These are phyloP conservation scores for Syngnathus floridae DNA, from an alignment of 2,113 vertebrate genomes.

Conservation along the genomic window DNA sequence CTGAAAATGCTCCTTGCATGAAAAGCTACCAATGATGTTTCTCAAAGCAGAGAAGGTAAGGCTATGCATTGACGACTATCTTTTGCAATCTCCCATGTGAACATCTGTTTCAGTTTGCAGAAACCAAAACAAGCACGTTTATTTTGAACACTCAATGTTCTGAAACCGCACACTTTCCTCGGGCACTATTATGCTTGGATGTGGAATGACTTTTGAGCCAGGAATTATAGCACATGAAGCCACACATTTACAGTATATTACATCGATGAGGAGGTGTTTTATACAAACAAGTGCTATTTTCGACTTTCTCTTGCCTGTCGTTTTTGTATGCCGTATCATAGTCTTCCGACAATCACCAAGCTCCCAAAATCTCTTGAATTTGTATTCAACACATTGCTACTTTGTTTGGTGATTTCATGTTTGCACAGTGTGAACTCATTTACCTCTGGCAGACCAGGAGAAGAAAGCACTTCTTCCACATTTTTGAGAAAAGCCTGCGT, in stretches of 20 bases:
- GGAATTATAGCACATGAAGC: conserved; percentile 16
- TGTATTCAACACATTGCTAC: conserved; percentile 12
- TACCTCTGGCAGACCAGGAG: conserved; percentile 64
- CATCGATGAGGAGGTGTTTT: background rate
- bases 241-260: conserved; percentile 11
- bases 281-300: background rate
- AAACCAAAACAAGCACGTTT: conserved; percentile 45
- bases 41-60: conserved; percentile 5
- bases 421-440: conserved; percentile 57
- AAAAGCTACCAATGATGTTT: background rate
- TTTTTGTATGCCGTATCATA: background rate
- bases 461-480: conserved; percentile 74
- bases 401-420: conserved; percentile 28
- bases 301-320: background rate
- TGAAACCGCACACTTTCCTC: conserved; percentile 46
- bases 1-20: background rate
- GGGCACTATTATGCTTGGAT: conserved; percentile 25
- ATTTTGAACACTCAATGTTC: conserved; percentile 32
- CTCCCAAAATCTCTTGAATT: conserved; percentile 20
- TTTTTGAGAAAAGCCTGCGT: conserved; percentile 80
- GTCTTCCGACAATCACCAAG: background rate
- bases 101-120: conserved; percentile 63
- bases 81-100: conserved; percentile 25
- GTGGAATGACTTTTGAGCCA: conserved; percentile 21
- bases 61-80: conserved; percentile 23